A percentile compares a stretch with the other conserved stretches of the same genome.
Evolutionary conservation across 2,888 invertebrate genomes (phyloP).

Genomic region (Drosophila paramelanica): DNA sequence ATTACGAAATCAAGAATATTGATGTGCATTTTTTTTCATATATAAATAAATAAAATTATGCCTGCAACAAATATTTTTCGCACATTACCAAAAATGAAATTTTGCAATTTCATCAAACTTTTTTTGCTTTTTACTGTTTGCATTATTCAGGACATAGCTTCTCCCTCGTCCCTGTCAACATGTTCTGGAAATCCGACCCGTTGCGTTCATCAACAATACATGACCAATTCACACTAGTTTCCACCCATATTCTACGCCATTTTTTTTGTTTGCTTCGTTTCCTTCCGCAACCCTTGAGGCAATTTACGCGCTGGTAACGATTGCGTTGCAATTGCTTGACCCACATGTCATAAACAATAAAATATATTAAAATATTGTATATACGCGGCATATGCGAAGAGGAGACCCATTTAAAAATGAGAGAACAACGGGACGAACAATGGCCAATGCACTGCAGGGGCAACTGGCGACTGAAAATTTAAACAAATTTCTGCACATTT

Average conservation of each 20-base stretch:
- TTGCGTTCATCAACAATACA: slow-evolving; percentile 29
- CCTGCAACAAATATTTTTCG: neutral
- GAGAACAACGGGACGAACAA: slow-evolving; percentile 35
- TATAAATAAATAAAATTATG: too few species aligned
- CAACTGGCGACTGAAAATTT: slow-evolving; percentile 56
- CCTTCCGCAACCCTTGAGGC: slow-evolving; percentile 38
- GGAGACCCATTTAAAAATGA: slow-evolving; percentile 47
- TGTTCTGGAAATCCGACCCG: neutral
- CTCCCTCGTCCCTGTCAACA: too few species aligned
- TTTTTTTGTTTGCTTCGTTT: slow-evolving; percentile 2
- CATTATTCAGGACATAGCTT: neutral
- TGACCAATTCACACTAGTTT: slow-evolving; percentile 50
- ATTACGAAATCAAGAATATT: too few species aligned
- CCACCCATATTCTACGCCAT: neutral
- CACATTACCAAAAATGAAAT: neutral
- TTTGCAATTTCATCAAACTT: neutral
- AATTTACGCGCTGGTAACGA: slow-evolving; percentile 59
- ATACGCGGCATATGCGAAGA: slow-evolving; percentile 46
- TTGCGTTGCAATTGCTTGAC: slow-evolving; percentile 70
- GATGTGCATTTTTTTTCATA: too few species aligned
- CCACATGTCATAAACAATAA: slow-evolving; percentile 68
- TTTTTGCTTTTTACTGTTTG: neutral
- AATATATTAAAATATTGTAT: slow-evolving; percentile 59
- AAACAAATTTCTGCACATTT: slow-evolving; percentile 76
- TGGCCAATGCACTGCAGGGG: slow-evolving; percentile 38